Conservation (phyloP, 30 jellyfish, hydroid and myxozoan genomes). For the Kudoa iwatai region DNA sequence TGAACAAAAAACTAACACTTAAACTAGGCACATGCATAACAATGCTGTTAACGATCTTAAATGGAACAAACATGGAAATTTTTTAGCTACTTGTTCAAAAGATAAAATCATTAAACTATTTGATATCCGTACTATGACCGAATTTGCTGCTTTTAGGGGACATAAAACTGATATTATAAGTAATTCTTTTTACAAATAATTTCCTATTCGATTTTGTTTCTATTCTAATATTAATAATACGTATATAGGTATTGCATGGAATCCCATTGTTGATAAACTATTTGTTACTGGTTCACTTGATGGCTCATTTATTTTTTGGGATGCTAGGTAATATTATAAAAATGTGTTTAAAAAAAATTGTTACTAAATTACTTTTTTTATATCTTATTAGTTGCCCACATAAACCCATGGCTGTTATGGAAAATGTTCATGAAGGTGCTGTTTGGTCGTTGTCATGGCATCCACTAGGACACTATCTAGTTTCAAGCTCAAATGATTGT, state of each 20-base stretch:
- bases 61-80: constrained; percentile 68
- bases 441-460: constrained; percentile 84
- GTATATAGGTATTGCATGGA: constrained; percentile 91
- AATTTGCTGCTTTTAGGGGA: constrained; percentile 45
- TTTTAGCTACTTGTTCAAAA: constrained; percentile 89
- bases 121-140: constrained; percentile 69
- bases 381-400: too few species aligned
- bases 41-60: constrained; percentile 72
- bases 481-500: constrained; percentile 80
- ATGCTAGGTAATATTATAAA: constrained; percentile 44
- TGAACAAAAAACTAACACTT: too few species aligned
- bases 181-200: too few species aligned
- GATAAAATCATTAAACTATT: constrained; percentile 58
- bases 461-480: constrained; percentile 64
- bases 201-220: too few species aligned
- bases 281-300: constrained; percentile 82
- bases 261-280: constrained; percentile 41
- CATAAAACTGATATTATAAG: constrained; percentile 86
- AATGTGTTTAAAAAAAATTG: too few species aligned
- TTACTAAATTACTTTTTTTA: too few species aligned
- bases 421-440: constrained; percentile 81
- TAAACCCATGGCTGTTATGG: too few species aligned
- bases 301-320: constrained; percentile 70
- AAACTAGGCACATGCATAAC: constrained; percentile 37
- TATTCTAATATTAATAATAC: too few species aligned